phyloP scores from a whole-genome alignment of 2,888 invertebrate genomes.

The Megastigmus dorsalis region DNA sequence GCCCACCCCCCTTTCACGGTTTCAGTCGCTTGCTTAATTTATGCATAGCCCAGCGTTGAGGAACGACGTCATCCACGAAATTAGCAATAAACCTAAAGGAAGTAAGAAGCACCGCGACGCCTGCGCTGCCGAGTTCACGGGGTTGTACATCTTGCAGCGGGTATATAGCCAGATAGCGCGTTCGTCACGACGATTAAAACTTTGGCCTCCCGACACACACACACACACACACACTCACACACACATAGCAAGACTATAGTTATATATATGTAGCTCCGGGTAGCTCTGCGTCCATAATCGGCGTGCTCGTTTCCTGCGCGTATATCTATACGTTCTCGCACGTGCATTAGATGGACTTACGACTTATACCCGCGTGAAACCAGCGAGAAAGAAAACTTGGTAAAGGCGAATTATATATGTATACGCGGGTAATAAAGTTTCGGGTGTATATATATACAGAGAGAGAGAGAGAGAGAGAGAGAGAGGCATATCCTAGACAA shows the following conservation, averaged over 20 bases:
- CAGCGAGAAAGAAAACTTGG: background rate
- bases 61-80: conserved; percentile 52
- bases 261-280: too few relatives aligned
- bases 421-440: conserved; percentile 9
- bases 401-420: background rate
- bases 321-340: background rate
- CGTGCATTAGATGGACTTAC: conserved; percentile 35
- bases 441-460: too few relatives aligned
- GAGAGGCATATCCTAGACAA: conserved; percentile 61
- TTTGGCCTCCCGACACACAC: too few relatives aligned
- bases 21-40: conserved; percentile 49
- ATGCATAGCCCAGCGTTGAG: conserved; percentile 54
- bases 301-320: background rate
- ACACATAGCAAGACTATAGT: too few relatives aligned
- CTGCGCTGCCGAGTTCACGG: too few relatives aligned
- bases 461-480: too few relatives aligned
- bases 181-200: conserved; percentile 53
- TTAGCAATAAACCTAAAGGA: conserved; percentile 55
- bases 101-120: conserved; percentile 37
- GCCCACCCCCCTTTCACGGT: too few relatives aligned
- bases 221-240: too few relatives aligned
- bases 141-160: conserved; percentile 32
- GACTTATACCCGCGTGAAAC: background rate
- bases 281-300: conserved; percentile 45
- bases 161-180: conserved; percentile 36